A percentile compares a stretch with the other conserved stretches of the same genome.
Evolutionary conservation across 2,797 vertebrate genomes (phyloP).

Genomic region (Sphenopsis melanotis): DNA sequence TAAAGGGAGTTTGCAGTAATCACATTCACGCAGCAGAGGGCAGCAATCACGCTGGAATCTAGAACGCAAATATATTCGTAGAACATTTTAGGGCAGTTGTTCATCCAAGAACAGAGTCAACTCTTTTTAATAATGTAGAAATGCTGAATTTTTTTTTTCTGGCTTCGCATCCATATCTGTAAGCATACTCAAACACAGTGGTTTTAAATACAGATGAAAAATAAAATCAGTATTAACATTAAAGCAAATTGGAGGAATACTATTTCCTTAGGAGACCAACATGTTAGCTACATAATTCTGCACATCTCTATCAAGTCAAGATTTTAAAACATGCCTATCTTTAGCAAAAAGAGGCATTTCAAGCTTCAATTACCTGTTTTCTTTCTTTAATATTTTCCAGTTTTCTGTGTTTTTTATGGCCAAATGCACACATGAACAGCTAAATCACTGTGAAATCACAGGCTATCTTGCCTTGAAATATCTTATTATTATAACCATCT

Average conservation of each 20-base stretch:
- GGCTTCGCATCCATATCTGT: neutral
- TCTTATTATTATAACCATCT: neutral
- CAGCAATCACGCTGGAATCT: conserved; percentile 52
- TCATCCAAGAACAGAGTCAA: neutral
- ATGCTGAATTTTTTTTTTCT: neutral
- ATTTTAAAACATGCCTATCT: neutral
- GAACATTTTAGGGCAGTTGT: neutral
- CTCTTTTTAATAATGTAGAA: neutral
- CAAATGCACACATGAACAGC: neutral
- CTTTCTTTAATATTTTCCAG: neutral
- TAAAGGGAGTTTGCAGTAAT: neutral
- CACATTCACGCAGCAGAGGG: conserved; percentile 51
- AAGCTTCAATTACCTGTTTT: neutral
- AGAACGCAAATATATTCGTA: neutral
- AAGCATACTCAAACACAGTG: neutral
- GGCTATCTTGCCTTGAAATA: neutral
- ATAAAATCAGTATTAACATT: neutral
- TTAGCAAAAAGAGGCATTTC: neutral
- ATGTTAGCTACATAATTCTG: neutral
- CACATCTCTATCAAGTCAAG: neutral
- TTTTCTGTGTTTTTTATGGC: neutral
- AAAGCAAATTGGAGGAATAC: neutral
- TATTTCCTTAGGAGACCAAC: neutral
- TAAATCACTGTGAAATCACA: neutral
- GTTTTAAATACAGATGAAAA: neutral